Evolutionary conservation across 2,888 invertebrate species (phyloP).

Genomic region (Drosophila emarginata): DNA sequence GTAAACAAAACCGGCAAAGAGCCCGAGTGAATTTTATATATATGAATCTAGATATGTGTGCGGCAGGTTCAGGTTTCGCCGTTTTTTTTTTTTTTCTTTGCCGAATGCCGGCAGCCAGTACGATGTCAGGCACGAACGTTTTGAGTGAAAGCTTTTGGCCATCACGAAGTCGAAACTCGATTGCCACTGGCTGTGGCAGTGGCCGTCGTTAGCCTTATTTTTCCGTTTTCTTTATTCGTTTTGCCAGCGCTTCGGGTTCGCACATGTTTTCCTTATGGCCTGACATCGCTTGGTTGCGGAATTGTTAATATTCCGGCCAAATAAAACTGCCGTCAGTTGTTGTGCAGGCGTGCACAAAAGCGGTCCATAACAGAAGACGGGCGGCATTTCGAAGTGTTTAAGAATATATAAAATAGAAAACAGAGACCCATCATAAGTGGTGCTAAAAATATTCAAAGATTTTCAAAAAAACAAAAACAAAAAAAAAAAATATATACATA

Average conservation of each 20-base stretch:
- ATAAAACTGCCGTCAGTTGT: conserved; percentile 70
- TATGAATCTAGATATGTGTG: neutral
- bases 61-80: neutral
- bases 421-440: neutral
- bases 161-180: conserved; percentile 26
- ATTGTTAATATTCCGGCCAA: conserved; percentile 63
- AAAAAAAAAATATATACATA: too few species aligned
- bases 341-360: conserved; percentile 69
- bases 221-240: conserved; percentile 5
- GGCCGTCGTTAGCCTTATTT: neutral
- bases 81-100: too few species aligned
- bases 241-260: neutral
- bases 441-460: conserved; percentile 4
- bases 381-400: conserved; percentile 6
- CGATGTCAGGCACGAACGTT: neutral
- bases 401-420: neutral
- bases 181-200: conserved; percentile 9
- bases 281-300: conserved; percentile 42
- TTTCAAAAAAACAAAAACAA: too few species aligned
- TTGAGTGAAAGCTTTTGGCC: conserved; percentile 48
- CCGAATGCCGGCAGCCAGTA: conserved; percentile 5
- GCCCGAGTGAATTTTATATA: neutral
- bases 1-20: conserved; percentile 2
- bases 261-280: neutral
- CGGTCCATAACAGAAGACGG: conserved; percentile 48